Conservation (phyloP, 1,140 invertebrate species). For the Drosophila tropicalis region DNA sequence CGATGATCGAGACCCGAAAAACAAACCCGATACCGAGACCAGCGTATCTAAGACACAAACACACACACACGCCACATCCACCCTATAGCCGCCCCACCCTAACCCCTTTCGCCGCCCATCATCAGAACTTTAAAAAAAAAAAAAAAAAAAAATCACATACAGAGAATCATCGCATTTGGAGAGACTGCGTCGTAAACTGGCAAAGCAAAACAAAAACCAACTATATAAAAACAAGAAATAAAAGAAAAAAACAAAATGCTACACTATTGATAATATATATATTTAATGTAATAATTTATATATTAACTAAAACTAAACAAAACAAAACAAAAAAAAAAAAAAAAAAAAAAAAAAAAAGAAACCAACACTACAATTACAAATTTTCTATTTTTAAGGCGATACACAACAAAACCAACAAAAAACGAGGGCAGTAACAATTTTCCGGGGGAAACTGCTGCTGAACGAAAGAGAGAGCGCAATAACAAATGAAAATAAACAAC, state of each 20-base stretch:
- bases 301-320: conserved; percentile 73
- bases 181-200: conserved; percentile 69
- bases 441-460: background rate
- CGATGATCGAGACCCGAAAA: conserved; percentile 4
- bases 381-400: conserved; percentile 62
- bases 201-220: conserved; percentile 64
- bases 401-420: background rate
- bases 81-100: conserved; percentile 4
- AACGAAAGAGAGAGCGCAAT: background rate
- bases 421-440: conserved; percentile 6
- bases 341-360: no score
- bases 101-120: conserved; percentile 16
- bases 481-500: conserved; percentile 33
- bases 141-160: conserved; percentile 15
- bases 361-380: conserved; percentile 46
- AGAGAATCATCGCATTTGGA: conserved; percentile 67
- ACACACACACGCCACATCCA: conserved; percentile 25
- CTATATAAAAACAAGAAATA: conserved; percentile 52
- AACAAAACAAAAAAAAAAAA: conserved; percentile 24
- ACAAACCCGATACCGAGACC: conserved; percentile 22
- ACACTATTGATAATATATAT: conserved; percentile 77
- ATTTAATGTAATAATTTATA: conserved; percentile 79
- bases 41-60: conserved; percentile 37
- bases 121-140: conserved; percentile 7
- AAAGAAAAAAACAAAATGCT: conserved; percentile 42